A percentile compares a stretch with the other conserved stretches of the same genome.
Evolutionary conservation across 1,140 invertebrate species (phyloP).

Genomic region (Amyelois transitella): DNA sequence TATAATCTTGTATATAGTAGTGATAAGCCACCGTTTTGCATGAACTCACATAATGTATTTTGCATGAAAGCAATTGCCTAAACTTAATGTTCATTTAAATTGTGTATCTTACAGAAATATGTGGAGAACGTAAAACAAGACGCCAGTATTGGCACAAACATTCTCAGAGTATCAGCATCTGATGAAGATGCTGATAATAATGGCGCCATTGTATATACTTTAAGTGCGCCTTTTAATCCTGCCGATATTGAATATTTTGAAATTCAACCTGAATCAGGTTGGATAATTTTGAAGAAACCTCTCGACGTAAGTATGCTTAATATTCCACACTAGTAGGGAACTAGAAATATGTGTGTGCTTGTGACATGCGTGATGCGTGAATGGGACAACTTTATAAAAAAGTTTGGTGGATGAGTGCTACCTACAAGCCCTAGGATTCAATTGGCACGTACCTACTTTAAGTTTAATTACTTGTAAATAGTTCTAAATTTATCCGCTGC

Average conservation of each 20-base stretch:
- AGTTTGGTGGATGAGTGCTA: slow-evolving; percentile 75
- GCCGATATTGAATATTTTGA: slow-evolving; percentile 95
- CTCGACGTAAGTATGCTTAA: slow-evolving; percentile 89
- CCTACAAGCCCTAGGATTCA: slow-evolving; percentile 72
- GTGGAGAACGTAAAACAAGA: slow-evolving; percentile 98
- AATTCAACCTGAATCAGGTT: slow-evolving; percentile 96
- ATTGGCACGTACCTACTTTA: slow-evolving; percentile 71
- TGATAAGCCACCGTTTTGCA: slow-evolving; percentile 31
- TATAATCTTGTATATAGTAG: slow-evolving; percentile 28
- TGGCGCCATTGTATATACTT: slow-evolving; percentile 93
- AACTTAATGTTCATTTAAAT: slow-evolving; percentile 15
- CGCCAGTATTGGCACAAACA: slow-evolving; percentile 95
- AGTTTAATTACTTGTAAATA: slow-evolving; percentile 69
- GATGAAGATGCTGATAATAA: slow-evolving; percentile 98
- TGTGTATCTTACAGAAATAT: slow-evolving; percentile 85
- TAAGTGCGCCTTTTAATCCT: slow-evolving; percentile 89
- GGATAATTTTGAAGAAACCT: slow-evolving; percentile 95
- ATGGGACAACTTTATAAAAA: slow-evolving; percentile 68
- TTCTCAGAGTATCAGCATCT: slow-evolving; percentile 93
- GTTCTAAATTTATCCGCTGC: slow-evolving; percentile 69
- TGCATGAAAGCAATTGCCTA: slow-evolving; percentile 20
- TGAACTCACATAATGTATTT: slow-evolving; percentile 22
- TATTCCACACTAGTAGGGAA: slow-evolving; percentile 9
- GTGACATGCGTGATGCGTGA: slow-evolving; percentile 62
- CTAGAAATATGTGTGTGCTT: slow-evolving; percentile 26